Evolutionary conservation across 2,113 vertebrate species (phyloP).

Genomic region (Tetraodon nigroviridis): DNA sequence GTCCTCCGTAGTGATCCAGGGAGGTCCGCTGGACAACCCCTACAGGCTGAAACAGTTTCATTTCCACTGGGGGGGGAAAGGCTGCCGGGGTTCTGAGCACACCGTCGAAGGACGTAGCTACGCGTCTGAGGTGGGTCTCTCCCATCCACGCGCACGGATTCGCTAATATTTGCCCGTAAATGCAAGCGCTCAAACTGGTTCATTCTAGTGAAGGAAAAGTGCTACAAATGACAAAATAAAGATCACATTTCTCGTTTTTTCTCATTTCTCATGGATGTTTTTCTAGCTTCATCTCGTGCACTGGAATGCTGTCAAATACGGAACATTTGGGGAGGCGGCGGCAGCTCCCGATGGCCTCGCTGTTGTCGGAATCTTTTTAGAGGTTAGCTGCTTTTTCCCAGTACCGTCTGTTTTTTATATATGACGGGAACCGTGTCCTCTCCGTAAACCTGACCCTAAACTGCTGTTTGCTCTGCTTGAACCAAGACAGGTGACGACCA

Average conservation of each 20-base stretch:
- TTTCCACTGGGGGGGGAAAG: conserved; percentile 93
- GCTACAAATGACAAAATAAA: not conserved
- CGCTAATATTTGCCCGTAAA: not conserved
- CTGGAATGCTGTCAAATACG: conserved; percentile 90
- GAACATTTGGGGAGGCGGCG: conserved; percentile 84
- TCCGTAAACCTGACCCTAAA: not conserved
- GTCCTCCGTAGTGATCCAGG: conserved; percentile 77
- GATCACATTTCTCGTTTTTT: not conserved
- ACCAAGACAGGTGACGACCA: conserved; percentile 84
- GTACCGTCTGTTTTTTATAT: too few relatives aligned
- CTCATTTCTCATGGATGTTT: not conserved
- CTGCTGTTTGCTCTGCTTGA: not conserved
- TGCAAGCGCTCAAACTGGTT: not conserved
- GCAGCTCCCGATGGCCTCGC: conserved; percentile 86
- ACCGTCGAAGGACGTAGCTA: conserved; percentile 84
- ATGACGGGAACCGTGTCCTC: not conserved
- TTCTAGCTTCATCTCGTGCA: conserved; percentile 93
- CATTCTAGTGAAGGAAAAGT: too few relatives aligned
- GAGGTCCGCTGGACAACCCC: conserved; percentile 84
- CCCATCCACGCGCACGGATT: not conserved
- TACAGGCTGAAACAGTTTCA: conserved; percentile 95
- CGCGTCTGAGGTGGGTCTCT: conserved; percentile 81
- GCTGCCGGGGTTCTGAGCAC: conserved; percentile 86
- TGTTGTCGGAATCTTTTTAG: conserved; percentile 90
- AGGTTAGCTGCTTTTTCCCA: conserved; percentile 72